phyloP scores from a whole-genome alignment of 2,888 invertebrate species.

The Rhopalosiphum nymphaeae region DNA sequence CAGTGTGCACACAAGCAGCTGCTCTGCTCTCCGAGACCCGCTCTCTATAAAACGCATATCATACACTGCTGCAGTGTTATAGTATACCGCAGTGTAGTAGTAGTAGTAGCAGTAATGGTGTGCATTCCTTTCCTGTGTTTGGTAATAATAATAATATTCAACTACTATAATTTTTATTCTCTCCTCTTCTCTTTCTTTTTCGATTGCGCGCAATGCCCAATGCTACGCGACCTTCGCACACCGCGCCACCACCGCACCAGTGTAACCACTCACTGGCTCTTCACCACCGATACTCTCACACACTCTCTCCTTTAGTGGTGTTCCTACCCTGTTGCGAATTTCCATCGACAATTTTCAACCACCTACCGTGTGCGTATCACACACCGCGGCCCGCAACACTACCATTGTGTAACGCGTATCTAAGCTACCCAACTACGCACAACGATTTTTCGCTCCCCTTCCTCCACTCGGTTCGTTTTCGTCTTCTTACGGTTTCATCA shows the following conservation, averaged over 20 bases:
- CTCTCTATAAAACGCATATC: conserved; percentile 42
- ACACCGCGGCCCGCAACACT: not conserved
- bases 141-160: conserved; percentile 49
- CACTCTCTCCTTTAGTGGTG: not conserved
- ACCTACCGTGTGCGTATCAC: conserved; percentile 5
- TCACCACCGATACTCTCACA: not conserved
- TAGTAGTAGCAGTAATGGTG: not conserved
- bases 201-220: conserved; percentile 41
- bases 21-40: conserved; percentile 45
- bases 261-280: not conserved
- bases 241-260: not conserved
- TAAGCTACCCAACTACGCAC: not conserved
- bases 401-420: not conserved
- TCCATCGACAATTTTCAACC: conserved; percentile 7
- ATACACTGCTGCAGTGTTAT: conserved; percentile 19
- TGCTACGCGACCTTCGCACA: conserved; percentile 51
- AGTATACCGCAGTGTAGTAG: conserved; percentile 21
- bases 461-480: not conserved
- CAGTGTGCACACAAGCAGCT: conserved; percentile 62
- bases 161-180: conserved; percentile 57
- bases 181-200: not conserved
- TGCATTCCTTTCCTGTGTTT: conserved; percentile 58
- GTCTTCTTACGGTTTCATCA: not conserved
- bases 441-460: not conserved
- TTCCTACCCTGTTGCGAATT: conserved; percentile 3